phyloP scores from a whole-genome alignment of 2,113 vertebrate genomes.

The Pterocles burchelli region DNA sequence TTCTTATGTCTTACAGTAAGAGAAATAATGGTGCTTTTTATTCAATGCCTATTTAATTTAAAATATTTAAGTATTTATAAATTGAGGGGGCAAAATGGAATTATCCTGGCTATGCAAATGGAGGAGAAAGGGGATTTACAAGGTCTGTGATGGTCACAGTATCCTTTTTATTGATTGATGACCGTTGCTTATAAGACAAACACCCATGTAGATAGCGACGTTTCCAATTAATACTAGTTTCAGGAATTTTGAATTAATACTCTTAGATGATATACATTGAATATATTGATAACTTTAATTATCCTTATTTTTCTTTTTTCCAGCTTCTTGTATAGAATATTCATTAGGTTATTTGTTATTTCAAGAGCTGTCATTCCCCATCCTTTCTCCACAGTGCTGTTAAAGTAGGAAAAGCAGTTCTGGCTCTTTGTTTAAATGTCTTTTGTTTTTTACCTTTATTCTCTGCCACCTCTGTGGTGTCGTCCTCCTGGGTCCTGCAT shows the following conservation, averaged over 20 bases:
- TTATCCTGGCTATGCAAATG: background rate
- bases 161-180: background rate
- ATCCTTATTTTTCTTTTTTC: background rate
- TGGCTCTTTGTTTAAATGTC: background rate
- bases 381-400: background rate
- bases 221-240: background rate
- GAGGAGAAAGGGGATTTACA: background rate
- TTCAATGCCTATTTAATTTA: background rate
- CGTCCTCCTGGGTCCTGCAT: background rate
- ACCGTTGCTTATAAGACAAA: background rate
- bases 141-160: background rate
- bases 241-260: background rate
- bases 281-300: background rate
- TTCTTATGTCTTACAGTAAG: background rate
- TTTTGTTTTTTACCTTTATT: background rate
- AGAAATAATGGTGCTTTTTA: background rate
- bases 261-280: background rate
- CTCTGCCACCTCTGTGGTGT: background rate
- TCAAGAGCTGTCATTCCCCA: background rate
- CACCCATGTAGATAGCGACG: background rate
- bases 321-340: background rate
- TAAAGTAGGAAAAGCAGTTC: background rate
- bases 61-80: background rate
- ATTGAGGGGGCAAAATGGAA: background rate
- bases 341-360: background rate